Conservation (phyloP, 2,113 vertebrate species). For the Osmerus eperlanus region DNA sequence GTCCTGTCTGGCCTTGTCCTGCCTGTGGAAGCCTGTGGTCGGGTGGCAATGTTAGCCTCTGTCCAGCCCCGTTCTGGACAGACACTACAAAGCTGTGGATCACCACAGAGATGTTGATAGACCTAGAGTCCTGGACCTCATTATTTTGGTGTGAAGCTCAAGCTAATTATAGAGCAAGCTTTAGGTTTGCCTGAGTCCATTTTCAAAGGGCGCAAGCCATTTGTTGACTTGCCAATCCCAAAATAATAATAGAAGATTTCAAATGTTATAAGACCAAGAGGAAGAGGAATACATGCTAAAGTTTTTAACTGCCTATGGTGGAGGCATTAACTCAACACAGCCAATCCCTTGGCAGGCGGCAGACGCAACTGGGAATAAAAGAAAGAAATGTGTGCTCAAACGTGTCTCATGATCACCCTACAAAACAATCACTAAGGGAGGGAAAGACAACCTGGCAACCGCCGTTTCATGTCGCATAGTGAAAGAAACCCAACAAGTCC, state of each 20-base stretch:
- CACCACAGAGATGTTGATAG: slow-evolving; percentile 36
- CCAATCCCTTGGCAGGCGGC: slow-evolving; percentile 18
- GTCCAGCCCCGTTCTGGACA: slow-evolving; percentile 23
- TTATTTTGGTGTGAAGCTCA: slow-evolving; percentile 37
- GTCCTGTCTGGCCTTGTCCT: slow-evolving; percentile 55
- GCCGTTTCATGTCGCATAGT: slow-evolving; percentile 46
- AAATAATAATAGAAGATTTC: too few species aligned
- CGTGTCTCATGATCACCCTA: too few species aligned
- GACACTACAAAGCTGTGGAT: slow-evolving; percentile 28
- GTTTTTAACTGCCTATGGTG: slow-evolving; percentile 8
- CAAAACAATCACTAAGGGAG: slow-evolving; percentile 10
- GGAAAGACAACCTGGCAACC: slow-evolving; percentile 19
- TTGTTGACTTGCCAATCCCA: not conserved
- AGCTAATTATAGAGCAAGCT: slow-evolving; percentile 23
- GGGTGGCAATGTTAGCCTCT: too few species aligned
- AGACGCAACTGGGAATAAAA: slow-evolving; percentile 45
- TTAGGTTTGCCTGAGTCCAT: slow-evolving; percentile 27
- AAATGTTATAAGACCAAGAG: not conserved
- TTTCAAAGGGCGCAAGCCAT: slow-evolving; percentile 5
- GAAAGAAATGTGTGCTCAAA: slow-evolving; percentile 4
- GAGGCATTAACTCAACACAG: slow-evolving; percentile 18
- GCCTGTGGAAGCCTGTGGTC: not conserved
- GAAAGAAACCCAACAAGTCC: slow-evolving; percentile 6
- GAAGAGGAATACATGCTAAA: not conserved
- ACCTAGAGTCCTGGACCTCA: slow-evolving; percentile 21